A percentile compares a stretch with the other conserved stretches of the same genome.
Evolutionary conservation across 1,140 invertebrate species (phyloP).

Genomic region (roundworm (Caenorhabditis elegans)): WBcel235 BX284602.5:105501-106000

Average conservation of each 20-base stretch:
- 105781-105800: slow-evolving; percentile 9
- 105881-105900: no score
- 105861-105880: no score
- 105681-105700: slow-evolving; percentile 47
- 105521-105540: slow-evolving; percentile 39
- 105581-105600: slow-evolving; percentile 39
- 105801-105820: no score
- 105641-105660: slow-evolving; percentile 38
- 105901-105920: no score
- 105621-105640: slow-evolving; percentile 40
- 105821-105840: no score
- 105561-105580: slow-evolving; percentile 39
- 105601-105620: slow-evolving; percentile 36
- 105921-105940: no score
- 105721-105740: neutral
- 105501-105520: slow-evolving; percentile 45
- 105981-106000: no score
- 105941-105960: no score
- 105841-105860: no score
- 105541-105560: slow-evolving; percentile 33
- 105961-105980: no score
- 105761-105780: neutral
- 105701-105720: slow-evolving; percentile 49
- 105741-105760: neutral
- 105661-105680: slow-evolving; percentile 39